phyloP scores from a whole-genome alignment of 1,140 invertebrate species.

The Scaptomyza graminum region DNA sequence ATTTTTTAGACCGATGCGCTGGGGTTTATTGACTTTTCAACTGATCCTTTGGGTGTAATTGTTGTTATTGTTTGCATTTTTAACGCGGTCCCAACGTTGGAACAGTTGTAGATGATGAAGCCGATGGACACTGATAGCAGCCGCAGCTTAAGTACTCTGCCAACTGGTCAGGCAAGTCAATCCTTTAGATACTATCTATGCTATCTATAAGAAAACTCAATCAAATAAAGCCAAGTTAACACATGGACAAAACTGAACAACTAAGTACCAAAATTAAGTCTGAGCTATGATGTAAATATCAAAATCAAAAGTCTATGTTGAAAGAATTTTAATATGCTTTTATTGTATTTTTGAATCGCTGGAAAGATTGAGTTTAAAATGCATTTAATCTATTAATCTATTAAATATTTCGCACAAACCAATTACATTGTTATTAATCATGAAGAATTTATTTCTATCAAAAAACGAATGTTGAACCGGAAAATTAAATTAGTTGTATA shows the following conservation, averaged over 20 bases:
- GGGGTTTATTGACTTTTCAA: slow-evolving; percentile 77
- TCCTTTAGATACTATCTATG: neutral
- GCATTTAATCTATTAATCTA: no score
- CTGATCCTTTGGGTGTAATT: slow-evolving; percentile 82
- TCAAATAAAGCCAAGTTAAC: no score
- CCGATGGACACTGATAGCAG: slow-evolving; percentile 20
- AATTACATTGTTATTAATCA: no score
- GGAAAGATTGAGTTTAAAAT: no score
- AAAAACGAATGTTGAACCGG: no score
- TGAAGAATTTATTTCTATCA: no score
- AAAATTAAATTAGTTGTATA: no score
- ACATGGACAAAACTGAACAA: neutral
- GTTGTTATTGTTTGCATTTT: slow-evolving; percentile 74
- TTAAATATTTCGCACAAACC: no score
- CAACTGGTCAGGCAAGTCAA: neutral
- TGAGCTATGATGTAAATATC: neutral
- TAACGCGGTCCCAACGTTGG: slow-evolving; percentile 14
- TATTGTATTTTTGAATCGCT: no score
- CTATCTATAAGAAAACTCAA: no score
- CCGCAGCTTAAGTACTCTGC: neutral
- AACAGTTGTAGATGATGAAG: neutral
- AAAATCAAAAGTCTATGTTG: no score
- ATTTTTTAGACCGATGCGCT: neutral
- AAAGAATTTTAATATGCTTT: no score
- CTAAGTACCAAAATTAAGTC: slow-evolving; percentile 22